Evolutionary conservation across 2,797 vertebrate genomes (phyloP), one percentile per base, ranked within the genome.

Genomic region (Echeneis naucrates): DNA sequence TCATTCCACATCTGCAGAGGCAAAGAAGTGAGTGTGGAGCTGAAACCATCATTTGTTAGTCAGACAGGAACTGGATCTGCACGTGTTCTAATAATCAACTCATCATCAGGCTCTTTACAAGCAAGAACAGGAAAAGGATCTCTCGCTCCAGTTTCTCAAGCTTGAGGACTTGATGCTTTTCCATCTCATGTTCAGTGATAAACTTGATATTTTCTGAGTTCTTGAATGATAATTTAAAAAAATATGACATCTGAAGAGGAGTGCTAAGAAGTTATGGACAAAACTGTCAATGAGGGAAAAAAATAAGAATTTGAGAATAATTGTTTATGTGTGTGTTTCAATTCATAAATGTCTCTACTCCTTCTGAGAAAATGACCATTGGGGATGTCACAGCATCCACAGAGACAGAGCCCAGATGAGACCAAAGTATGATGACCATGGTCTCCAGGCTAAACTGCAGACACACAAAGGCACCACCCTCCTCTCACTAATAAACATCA

Each of bases 401-500:
- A 62, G n/a, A 10, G 2, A 0, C 64, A 30, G 3, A 37, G 19
- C 35, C 23, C 4, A 27, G 40, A 52, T 21, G 24, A 8, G 32
- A 40, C n/a, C 35, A 14, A 23, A 33, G 21, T 56, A 2, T 42
- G 42, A 35, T n/a, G 37, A 1, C 32, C 1, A 8, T 65, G 38
- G 32, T 57, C 9, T 4, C 53, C 45, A 42, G 42, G 35, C 16
- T 4, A 40, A 50, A 10, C 14, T 30, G 62, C 48, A 44, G 50
- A 45, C 5, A 26, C 16, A n/a, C 21, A 27, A 51, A 66, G 68
- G 38, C 65, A 37, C 16, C 38, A 56, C 6, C 35, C 9, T 1
- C 51, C 42, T 48, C 42, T 57, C 59, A 50, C 54, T 9, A 5
- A 56, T 30, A 74, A 62, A 50, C 64, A 52, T 30, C 48, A 3